phyloP scores from a whole-genome alignment of 2,113 vertebrate species.

The Tichodroma muraria region DNA sequence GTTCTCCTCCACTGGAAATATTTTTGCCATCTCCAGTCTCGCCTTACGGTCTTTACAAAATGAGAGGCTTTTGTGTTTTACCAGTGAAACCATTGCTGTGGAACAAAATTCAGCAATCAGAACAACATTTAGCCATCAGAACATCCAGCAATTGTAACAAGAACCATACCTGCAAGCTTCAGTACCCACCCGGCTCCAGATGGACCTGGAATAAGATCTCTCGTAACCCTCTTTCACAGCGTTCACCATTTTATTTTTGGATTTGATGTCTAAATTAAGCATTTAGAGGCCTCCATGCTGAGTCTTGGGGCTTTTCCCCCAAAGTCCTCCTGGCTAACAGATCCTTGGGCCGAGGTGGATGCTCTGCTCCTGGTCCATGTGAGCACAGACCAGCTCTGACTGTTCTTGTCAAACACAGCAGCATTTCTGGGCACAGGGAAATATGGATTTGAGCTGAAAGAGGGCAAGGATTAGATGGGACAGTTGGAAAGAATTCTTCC shows the following conservation, averaged over 20 bases:
- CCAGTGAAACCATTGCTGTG: not conserved
- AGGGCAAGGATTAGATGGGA: not conserved
- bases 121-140: not conserved
- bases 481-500: not conserved
- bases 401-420: not conserved
- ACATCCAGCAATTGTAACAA: not conserved
- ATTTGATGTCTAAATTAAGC: not conserved
- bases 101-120: not conserved
- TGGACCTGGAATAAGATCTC: not conserved
- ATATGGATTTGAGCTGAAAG: not conserved
- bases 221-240: not conserved
- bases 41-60: not conserved
- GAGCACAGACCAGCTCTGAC: not conserved
- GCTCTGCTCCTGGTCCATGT: not conserved
- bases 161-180: not conserved
- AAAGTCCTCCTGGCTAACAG: not conserved
- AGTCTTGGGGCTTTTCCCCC: not conserved
- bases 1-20: not conserved
- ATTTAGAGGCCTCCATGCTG: not conserved
- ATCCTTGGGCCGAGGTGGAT: rapidly evolving
- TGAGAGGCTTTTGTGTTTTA: not conserved
- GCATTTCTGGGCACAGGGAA: not conserved
- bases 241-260: not conserved
- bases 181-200: not conserved
- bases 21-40: not conserved